phyloP scores from a whole-genome alignment of 2,113 vertebrate species.

The Peromyscus leucopus region DNA sequence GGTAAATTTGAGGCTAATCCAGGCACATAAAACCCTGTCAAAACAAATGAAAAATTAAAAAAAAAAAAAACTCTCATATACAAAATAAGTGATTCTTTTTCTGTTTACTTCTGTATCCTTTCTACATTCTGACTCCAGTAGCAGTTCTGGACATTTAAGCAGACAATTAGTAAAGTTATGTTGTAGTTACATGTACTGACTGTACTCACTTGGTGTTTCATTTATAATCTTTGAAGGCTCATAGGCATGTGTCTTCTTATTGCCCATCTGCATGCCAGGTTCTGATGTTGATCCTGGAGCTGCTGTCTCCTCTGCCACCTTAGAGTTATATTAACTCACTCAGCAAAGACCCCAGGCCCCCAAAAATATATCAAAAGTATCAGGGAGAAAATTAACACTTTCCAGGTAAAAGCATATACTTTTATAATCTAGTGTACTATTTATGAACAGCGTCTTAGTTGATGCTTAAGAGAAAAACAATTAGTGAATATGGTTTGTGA shows the following conservation, averaged over 20 bases:
- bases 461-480: neutral
- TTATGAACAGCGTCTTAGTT: neutral
- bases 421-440: constrained; percentile 22
- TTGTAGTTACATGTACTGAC: constrained; percentile 7
- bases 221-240: constrained; percentile 9
- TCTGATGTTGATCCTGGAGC: neutral
- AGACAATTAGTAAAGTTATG: neutral
- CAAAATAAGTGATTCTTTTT: neutral
- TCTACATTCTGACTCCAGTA: neutral
- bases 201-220: constrained; percentile 38
- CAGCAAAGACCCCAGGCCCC: neutral
- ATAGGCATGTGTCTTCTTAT: neutral
- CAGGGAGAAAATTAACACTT: neutral
- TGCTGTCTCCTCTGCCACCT: neutral
- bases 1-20: neutral
- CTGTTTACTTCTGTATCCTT: neutral
- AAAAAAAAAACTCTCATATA: neutral
- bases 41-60: neutral
- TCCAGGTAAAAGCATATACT: neutral
- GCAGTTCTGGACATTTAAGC: neutral
- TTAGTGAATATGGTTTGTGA: neutral
- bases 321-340: neutral
- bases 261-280: neutral
- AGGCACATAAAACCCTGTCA: neutral
- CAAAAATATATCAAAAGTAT: neutral